Base-by-base conservation (phyloP, 2,113 vertebrate species). In the Seriola quinqueradiata region DNA sequence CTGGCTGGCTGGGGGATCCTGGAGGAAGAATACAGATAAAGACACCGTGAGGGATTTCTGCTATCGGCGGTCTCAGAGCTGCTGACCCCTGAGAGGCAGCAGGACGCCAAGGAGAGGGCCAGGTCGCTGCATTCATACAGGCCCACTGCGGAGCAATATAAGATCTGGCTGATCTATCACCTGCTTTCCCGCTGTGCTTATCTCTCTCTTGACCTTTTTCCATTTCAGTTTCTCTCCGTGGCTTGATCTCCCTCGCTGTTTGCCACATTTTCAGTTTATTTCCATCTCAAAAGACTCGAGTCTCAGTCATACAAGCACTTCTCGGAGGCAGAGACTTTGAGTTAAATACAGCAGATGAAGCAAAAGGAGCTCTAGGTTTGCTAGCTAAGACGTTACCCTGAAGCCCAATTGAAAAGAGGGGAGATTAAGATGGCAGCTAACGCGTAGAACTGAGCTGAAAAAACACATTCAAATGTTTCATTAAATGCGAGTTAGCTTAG, bases 21-120 rank as follows among this genome's bases (percentile, higher is more conserved):
- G 76, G 5, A 82, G 64, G 38, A 25, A 48, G 79, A 57, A 79
- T 5, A 65, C 48, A 74, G 75, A 90, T 72, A 78, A 78, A 78
- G 52, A 67, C 64, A 40, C 36, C 5, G 67, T 87, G 73, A 87
- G 77, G 42, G 60, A 61, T 81, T 82, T 79, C 44, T 64, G 79
- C 23, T 70, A 70, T 78, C 60, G 14, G 50, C 8, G 5, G 46
- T 32, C 46, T 70, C 11, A 16, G 68, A 75, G 59, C 58, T 0
- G 63, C 75, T 40, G 70, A 80, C 64, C 72, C 52, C 40, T 67
- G 32, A 67, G 76, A 77, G 59, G 36, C 28, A 66, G 73, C 4
- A 10, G 32, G 34, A 77, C 21, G 4, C 44, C 4, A 14, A 57
- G 12, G 60, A 71, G 67, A 32, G 23, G 69, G 12, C 66, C 75